Evolutionary conservation across 1,140 invertebrate species (phyloP), one percentile per base, ranked within the genome.

Genomic region (Armadillidium nasatum): DNA sequence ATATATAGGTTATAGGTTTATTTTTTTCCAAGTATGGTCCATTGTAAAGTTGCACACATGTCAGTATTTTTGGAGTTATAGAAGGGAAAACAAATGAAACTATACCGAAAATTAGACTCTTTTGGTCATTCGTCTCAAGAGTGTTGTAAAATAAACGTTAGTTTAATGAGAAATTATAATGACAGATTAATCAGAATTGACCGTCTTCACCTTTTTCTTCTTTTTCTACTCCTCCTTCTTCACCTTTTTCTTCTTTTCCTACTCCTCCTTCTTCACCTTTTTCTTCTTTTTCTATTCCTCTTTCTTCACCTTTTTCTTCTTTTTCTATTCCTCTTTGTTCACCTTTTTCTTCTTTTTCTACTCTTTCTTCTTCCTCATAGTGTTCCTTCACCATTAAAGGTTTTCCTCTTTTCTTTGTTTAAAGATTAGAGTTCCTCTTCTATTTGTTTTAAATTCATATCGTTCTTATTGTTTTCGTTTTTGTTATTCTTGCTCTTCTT

Each of bases 131-230:
- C 33, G 50, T 60, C 50, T 60, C 50, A 13, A 15, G 50, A 60
- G 50, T 60, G 50, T 60, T 60, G 19, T 60, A 60, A 60, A 60
- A 13, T 60, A 60, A 60, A 60, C 50, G 50, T 60, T 60, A 19
- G 50, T 60, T 60, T 60, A 60, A 60, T 60, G 50, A 60, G 50
- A 60, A 60, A 60, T 60, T 60, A 60, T 60, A 60, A 60, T 60
- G 50, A 60, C 19, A 60, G 50, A 60, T 60, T 60, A 60, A 60
- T 13, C 19, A 60, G 50, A 60, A 60, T 60, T 60, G 50, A 60
- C 50, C 50, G 1, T 60, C 50, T 60, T 19, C 19, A 15, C 50
- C 50, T 60, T 60, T 60, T 19, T 60, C 19, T 19, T 60, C 50
- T 60, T 19, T 60, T 60, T 7, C 46, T 9, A 50, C 46, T 4